Base-by-base conservation (phyloP, 1,140 invertebrate species). In the Lordiphosa stackelbergi region DNA sequence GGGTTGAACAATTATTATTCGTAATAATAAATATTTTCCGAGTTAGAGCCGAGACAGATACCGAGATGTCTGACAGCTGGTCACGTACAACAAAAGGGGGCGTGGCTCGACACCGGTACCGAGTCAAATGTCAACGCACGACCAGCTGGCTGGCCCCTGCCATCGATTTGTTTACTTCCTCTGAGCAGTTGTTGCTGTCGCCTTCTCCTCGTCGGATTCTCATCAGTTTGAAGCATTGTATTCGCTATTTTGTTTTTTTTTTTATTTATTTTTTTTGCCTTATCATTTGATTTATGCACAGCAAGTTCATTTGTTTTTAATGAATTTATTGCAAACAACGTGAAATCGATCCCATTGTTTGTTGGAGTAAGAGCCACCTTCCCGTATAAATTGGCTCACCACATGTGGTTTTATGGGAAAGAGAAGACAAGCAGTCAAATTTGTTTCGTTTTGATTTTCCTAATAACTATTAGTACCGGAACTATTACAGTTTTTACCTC, bases 51-150 rank as follows among this genome's bases (percentile, higher is more conserved):
- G 22, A 43, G 19, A 43, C 11, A 12, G 13, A 43, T 43, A n/a
- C 16, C n/a, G 42, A 45, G 43, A 46, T 22, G 60, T 64, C 60
- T 64, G 60, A n/a, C 60, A 11, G 34, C 53, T 49, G 45, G 64
- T 66, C 64, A 66, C 54, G 63, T 66, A 68, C 31, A 22, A 31
- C 24, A 11, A 24, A 8, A 11, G 10, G 47, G 13, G 65, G 64
- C 35, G 64, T 69, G 65, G 48, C 48, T 37, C 7, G 22, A 19
- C 12, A 22, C 28, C 8, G 45, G 28, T 52, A 69, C 45, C 64
- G 56, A 69, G 65, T 69, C 65, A 68, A 68, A 68, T 68, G 65
- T 68, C 55, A 68, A 68, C 49, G 65, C 64, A 68, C 65, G 64
- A 53, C 38, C 64, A 54, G 37, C 22, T 22, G 47, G 22, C 41